Percentiles rank a stretch among this genome's conserved stretches.
phyloP scores from a whole-genome alignment of 2,888 invertebrate species.

The Lampropteryx suffumata region DNA sequence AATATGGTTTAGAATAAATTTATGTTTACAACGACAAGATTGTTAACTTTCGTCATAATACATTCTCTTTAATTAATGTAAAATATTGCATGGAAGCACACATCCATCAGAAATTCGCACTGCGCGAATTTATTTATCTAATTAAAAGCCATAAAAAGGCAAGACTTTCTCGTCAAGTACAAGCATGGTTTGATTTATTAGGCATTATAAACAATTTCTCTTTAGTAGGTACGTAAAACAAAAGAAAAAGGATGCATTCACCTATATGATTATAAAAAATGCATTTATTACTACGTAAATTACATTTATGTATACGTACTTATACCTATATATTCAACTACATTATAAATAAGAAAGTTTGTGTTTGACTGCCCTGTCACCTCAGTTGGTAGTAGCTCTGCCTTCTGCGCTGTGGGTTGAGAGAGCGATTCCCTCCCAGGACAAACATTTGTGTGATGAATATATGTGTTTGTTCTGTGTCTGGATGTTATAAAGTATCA shows the following conservation, averaged over 20 bases:
- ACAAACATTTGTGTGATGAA: too few species aligned
- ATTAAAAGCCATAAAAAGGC: constrained; percentile 32
- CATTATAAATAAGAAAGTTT: too few species aligned
- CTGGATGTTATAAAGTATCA: too few species aligned
- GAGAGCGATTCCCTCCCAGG: too few species aligned
- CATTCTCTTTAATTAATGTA: constrained; percentile 22
- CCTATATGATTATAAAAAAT: constrained; percentile 14
- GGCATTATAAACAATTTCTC: constrained; percentile 16
- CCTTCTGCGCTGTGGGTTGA: too few species aligned
- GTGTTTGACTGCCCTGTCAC: too few species aligned
- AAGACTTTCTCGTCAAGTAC: constrained; percentile 23
- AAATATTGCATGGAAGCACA: constrained; percentile 30
- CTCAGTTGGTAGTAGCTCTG: too few species aligned
- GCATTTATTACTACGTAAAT: neutral
- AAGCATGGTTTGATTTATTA: constrained; percentile 28
- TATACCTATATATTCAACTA: neutral
- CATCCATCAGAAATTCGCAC: constrained; percentile 27
- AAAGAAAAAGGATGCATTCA: constrained; percentile 16
- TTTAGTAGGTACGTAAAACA: constrained; percentile 20
- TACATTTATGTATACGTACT: neutral
- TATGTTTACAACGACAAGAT: too few species aligned
- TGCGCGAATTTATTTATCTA: constrained; percentile 33
- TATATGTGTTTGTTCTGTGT: too few species aligned
- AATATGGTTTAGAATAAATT: too few species aligned
- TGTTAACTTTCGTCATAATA: too few species aligned